Base-by-base conservation (phyloP, 2,888 invertebrate genomes). In the Elmis aenea region DNA sequence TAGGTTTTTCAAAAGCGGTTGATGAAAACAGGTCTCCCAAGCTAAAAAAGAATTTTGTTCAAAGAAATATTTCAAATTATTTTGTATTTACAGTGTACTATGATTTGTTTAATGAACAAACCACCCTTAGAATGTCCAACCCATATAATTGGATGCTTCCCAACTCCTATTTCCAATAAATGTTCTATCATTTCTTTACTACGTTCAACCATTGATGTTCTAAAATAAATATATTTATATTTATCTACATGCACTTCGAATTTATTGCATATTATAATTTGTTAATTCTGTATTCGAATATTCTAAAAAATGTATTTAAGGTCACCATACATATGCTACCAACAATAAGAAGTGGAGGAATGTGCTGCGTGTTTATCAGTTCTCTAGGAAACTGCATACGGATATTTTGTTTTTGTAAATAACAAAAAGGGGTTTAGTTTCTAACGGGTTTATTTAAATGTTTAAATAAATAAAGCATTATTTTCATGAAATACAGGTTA, bases 41-140 rank as follows among this genome's bases (percentile, higher is more conserved):
- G 73, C 75, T 67, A 42, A 28, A 38, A 13, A 23, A 39, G 31
- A 24, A 11, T 3, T 24, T 25, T 20, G 21, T 4, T 5, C 16
- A 16, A 16, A 27, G 5, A 27, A 26, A 13, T n/a, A 12, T 26
- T 26, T 26, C 9, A 26, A 26, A 12, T 3, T 1, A 30, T 26
- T 16, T 18, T 27, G 16, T 22, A 29, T 54, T 51, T 68, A 80
- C 81, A 79, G 66, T 82, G 77, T 15, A 83, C 75, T 25, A 89
- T 75, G 33, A 91, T 83, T 64, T 89, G 83, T 59, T 92, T 92
- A 12, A 90, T 83, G 51, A 87, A 82, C 1, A 92, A 68, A 0
- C 91, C 92, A 3, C 93, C 93, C 68, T 92, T 91, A 1, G 91
- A 92, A 62, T 83, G 83, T 0, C 81, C 82, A 2, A 92, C 85